phyloP scores from a whole-genome alignment of 1,140 invertebrate genomes.

The Aphelenchoides avenae region DNA sequence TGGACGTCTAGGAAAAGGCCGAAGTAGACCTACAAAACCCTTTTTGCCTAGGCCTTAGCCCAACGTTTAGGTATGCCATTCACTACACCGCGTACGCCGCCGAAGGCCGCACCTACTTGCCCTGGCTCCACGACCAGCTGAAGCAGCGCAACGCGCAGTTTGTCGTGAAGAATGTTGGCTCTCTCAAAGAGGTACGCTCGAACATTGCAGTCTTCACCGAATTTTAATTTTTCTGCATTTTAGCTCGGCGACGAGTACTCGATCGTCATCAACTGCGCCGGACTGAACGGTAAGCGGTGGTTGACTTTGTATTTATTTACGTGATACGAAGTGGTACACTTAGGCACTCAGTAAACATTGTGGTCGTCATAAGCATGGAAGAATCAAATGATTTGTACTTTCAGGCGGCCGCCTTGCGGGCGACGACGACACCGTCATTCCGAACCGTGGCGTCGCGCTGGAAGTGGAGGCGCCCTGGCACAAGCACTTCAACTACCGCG shows the following conservation, averaged over 20 bases:
- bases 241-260: slow-evolving; percentile 27
- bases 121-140: slow-evolving; percentile 43
- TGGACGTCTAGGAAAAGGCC: too few species aligned
- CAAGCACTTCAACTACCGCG: slow-evolving; percentile 51
- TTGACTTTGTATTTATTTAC: too few species aligned
- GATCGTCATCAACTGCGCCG: slow-evolving; percentile 54
- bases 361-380: too few species aligned
- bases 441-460: slow-evolving; percentile 46
- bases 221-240: too few species aligned
- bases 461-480: slow-evolving; percentile 29
- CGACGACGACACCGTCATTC: slow-evolving; percentile 43
- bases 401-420: too few species aligned
- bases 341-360: too few species aligned
- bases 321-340: too few species aligned
- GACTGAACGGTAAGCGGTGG: slow-evolving; percentile 45
- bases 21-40: too few species aligned
- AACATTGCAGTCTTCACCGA: too few species aligned
- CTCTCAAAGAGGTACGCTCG: slow-evolving; percentile 10
- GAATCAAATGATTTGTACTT: too few species aligned
- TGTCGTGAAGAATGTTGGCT: slow-evolving; percentile 14
- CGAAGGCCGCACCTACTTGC: slow-evolving; percentile 52
- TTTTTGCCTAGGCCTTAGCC: too few species aligned
- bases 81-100: slow-evolving; percentile 54
- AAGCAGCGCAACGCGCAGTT: slow-evolving; percentile 9
- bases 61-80: slow-evolving; percentile 48